Evolutionary conservation across 2,113 vertebrate species (phyloP), one percentile per base, ranked within the genome.

Genomic region (Semnornis frantzii): DNA sequence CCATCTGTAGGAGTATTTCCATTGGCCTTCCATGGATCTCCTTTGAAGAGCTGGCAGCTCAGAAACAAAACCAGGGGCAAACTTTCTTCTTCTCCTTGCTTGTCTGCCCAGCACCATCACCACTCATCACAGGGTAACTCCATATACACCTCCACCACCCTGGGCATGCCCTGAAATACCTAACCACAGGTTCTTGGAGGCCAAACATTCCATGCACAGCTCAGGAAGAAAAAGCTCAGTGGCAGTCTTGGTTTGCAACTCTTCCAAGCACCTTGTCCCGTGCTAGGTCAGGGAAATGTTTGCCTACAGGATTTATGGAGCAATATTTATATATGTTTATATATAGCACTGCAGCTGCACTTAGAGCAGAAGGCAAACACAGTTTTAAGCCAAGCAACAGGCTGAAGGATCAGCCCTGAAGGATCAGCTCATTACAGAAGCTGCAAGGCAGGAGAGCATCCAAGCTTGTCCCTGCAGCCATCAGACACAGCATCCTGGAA

Each of bases 401-500:
- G 64, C 63, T 94, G 63, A 20, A 87, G 27, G 16, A 92, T 77
- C 87, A 89, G 50, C 50, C 50, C 23, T 24, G 23, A 12, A 52
- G 50, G 24, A 25, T 52, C 50, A 52, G 89, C 68, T 94, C 55
- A 17, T 59, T 39, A 77, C 64, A 76, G 30, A 65, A 69, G 57
- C 64, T 93, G 75, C 52, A 54, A 83, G 33, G 72, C 82, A 91
- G 82, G 64, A 93, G 60, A 91, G 24, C 60, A 93, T 93, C 87
- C 92, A 94, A 95, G 93, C 60, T 60, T 20, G 60, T 77, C 85
- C 69, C 79, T 71, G 52, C 37, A 39, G 37, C 59, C 69, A 90
- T 2, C 0, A 94, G 82, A 90, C 69, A 93, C 92, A 94, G 87
- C 82, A 94, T 78, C 94, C 69, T 83, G 90, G 90, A 96, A 94